A percentile compares a stretch with the other conserved stretches of the same genome.
These are phyloP conservation scores for Ranitomeya variabilis DNA, from an alignment of 2,113 vertebrate species.

Conservation along the genomic window DNA sequence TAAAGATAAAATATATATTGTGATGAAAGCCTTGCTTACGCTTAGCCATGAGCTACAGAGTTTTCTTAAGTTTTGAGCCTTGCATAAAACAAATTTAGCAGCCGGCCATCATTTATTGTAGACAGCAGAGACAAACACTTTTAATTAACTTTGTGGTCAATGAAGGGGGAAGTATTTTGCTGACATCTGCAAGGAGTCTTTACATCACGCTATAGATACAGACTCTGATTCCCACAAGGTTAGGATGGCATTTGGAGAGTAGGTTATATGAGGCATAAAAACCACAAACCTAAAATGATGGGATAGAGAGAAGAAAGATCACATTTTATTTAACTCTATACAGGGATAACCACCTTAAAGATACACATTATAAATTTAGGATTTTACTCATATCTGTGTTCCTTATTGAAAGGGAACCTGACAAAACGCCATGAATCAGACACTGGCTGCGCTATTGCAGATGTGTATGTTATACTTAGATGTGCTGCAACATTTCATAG, in stretches of 20 bases:
- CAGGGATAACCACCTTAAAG: not conserved
- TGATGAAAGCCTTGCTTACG: not conserved
- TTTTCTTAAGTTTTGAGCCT: constrained; percentile 8
- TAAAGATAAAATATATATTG: constrained; percentile 23
- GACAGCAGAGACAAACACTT: constrained; percentile 43
- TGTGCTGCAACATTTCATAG: too few species aligned
- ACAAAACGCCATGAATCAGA: too few species aligned
- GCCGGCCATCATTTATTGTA: constrained; percentile 34
- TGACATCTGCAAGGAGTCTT: constrained; percentile 55
- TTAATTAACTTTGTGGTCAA: constrained; percentile 54
- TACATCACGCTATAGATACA: constrained; percentile 48
- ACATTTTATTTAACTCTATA: constrained; percentile 31
- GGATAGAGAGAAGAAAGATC: not conserved
- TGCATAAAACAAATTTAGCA: constrained; percentile 19
- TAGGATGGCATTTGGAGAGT: constrained; percentile 34
- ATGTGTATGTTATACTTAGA: too few species aligned
- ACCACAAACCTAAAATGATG: constrained; percentile 15
- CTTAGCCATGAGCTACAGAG: not conserved
- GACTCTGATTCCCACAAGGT: constrained; percentile 48
- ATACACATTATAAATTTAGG: not conserved
- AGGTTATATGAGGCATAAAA: constrained; percentile 49
- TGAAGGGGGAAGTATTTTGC: constrained; percentile 50
- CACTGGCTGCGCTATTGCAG: too few species aligned
- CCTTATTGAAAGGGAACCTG: too few species aligned
- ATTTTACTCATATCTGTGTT: too few species aligned